phyloP scores from a whole-genome alignment of 2,797 vertebrate genomes.

The Zalophus californianus region DNA sequence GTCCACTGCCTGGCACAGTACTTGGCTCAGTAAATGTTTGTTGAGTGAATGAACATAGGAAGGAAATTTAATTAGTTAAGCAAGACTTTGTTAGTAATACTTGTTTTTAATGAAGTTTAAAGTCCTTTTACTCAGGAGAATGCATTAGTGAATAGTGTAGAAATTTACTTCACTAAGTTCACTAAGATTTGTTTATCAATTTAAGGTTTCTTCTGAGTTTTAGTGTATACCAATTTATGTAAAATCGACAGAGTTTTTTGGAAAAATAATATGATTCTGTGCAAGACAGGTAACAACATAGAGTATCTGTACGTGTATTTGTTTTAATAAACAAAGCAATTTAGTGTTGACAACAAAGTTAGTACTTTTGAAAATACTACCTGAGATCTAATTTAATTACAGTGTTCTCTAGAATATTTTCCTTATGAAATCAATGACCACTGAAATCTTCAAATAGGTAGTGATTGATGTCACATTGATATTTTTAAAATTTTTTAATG shows the following conservation, averaged over 20 bases:
- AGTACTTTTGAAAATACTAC: not conserved
- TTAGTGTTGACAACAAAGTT: conserved; percentile 14
- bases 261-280: not conserved
- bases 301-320: not conserved
- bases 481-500: not conserved
- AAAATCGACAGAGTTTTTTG: not conserved
- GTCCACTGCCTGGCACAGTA: not conserved
- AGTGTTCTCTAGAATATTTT: conserved; percentile 43
- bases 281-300: not conserved
- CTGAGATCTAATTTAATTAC: conserved; percentile 19
- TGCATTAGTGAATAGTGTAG: not conserved
- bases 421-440: not conserved
- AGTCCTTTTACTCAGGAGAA: not conserved
- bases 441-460: not conserved
- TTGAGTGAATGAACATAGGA: conserved; percentile 2
- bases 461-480: not conserved
- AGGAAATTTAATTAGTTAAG: not conserved
- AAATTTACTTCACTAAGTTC: conserved; percentile 4
- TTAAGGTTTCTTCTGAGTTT: conserved; percentile 10
- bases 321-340: not conserved
- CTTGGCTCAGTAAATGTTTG: not conserved
- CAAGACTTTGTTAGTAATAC: not conserved
- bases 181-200: not conserved
- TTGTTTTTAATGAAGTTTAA: conserved; percentile 55
- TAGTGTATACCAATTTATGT: not conserved